Evolutionary conservation across 2,888 invertebrate genomes (phyloP).

Genomic region (Melipona bicolor): DNA sequence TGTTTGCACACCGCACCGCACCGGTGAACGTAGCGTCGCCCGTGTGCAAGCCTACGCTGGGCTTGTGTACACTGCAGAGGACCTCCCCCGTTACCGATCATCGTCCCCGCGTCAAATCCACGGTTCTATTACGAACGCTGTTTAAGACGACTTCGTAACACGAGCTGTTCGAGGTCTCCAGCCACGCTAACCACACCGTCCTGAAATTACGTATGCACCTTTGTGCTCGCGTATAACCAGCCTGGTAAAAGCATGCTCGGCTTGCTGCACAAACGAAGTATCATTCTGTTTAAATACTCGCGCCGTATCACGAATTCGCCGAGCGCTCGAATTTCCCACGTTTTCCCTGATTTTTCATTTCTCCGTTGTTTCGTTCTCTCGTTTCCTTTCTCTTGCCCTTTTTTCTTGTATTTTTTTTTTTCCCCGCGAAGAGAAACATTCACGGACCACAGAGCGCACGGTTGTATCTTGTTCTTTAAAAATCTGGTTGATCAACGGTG

Average conservation of each 20-base stretch:
- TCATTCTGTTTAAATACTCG: slow-evolving; percentile 38
- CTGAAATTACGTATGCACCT: slow-evolving; percentile 29
- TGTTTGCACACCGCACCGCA: slow-evolving; percentile 54
- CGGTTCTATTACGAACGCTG: slow-evolving; percentile 42
- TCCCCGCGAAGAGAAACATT: neutral
- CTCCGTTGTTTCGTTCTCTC: neutral
- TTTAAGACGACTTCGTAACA: slow-evolving; percentile 59
- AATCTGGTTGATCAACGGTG: too few relatives aligned
- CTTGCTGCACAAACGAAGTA: slow-evolving; percentile 1
- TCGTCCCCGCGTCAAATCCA: slow-evolving; percentile 36
- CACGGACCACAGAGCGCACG: neutral
- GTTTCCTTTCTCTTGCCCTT: neutral
- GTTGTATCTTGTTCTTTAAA: too few relatives aligned
- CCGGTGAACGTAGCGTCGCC: slow-evolving; percentile 6
- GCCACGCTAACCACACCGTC: slow-evolving; percentile 11
- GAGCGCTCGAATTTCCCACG: slow-evolving; percentile 10
- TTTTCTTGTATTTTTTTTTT: neutral
- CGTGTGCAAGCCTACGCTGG: neutral
- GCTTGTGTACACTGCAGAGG: neutral
- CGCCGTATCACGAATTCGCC: neutral
- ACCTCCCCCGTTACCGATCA: slow-evolving; percentile 5
- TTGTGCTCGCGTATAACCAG: neutral
- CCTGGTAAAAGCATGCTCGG: slow-evolving; percentile 2
- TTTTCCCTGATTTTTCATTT: neutral
- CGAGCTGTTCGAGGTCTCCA: slow-evolving; percentile 35